These are phyloP conservation scores for Platysteira castanea DNA, from an alignment of 2,113 vertebrate species.

Conservation along the genomic window DNA sequence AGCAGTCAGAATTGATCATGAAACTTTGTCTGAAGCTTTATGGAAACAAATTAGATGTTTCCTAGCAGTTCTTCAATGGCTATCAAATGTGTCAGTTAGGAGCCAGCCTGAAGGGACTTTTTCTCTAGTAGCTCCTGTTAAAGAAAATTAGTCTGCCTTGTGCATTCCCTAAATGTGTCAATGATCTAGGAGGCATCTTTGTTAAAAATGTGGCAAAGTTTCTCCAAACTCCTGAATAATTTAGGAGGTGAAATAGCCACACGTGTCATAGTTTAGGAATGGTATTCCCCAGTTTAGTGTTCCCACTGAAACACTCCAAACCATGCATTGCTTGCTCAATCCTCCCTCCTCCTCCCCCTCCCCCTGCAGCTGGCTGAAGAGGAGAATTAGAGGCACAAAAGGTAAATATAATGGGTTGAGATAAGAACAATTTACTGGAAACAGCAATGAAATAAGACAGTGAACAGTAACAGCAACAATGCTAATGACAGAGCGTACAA, in stretches of 20 bases:
- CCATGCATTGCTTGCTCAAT: neutral
- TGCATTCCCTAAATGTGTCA: neutral
- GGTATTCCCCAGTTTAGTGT: neutral
- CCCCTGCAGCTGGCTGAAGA: no score
- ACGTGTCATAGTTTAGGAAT: neutral
- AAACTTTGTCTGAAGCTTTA: neutral
- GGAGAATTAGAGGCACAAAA: no score
- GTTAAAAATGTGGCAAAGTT: neutral
- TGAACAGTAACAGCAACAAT: no score
- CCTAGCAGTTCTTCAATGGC: neutral
- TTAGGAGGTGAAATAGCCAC: neutral
- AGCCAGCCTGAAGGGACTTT: neutral
- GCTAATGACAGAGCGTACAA: no score
- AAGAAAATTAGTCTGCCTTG: neutral
- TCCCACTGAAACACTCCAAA: neutral
- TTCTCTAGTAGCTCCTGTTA: neutral
- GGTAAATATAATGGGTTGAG: no score
- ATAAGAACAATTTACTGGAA: no score
- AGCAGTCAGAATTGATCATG: neutral
- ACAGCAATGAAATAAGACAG: no score
- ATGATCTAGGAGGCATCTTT: neutral
- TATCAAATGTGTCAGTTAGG: neutral
- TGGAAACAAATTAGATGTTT: neutral
- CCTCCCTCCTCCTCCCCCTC: no score
- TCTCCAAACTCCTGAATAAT: neutral